Conservation (phyloP, 2,113 vertebrate species). For the Brevimyrus niger region DNA sequence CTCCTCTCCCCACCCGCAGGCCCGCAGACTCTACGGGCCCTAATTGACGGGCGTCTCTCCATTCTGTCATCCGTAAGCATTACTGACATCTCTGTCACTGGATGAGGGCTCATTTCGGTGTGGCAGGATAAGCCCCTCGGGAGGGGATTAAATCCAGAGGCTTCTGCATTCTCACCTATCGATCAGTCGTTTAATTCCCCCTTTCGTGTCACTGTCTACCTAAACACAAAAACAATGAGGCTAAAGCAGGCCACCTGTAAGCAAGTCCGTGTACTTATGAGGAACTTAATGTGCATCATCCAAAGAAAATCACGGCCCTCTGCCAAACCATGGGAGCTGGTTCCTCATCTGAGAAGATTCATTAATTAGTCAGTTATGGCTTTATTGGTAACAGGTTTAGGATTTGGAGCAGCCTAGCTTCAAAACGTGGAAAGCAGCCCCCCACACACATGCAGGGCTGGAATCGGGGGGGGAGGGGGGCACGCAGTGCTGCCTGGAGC, state of each 20-base stretch:
- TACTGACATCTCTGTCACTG: slow-evolving; percentile 17
- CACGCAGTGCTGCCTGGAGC: background rate
- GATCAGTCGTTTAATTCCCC: slow-evolving; percentile 4
- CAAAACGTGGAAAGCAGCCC: background rate
- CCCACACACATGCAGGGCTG: background rate
- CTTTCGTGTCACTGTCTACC: background rate
- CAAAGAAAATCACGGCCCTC: background rate
- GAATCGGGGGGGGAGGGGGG: too few relatives aligned
- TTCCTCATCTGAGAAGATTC: background rate
- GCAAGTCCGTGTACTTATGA: background rate
- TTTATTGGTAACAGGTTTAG: background rate
- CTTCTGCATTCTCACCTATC: background rate
- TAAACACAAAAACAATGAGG: background rate
- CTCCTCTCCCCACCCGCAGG: background rate
- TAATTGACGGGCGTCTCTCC: slow-evolving; percentile 9
- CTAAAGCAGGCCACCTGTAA: background rate
- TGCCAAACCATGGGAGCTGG: background rate
- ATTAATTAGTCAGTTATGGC: background rate
- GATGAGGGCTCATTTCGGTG: background rate
- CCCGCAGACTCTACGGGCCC: background rate
- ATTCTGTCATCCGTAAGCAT: slow-evolving; percentile 20
- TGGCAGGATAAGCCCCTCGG: background rate
- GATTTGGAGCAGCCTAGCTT: background rate
- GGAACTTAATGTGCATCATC: background rate
- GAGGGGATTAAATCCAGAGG: background rate